Conservation (phyloP, 2,113 vertebrate genomes). For the Neotoma lepida region DNA sequence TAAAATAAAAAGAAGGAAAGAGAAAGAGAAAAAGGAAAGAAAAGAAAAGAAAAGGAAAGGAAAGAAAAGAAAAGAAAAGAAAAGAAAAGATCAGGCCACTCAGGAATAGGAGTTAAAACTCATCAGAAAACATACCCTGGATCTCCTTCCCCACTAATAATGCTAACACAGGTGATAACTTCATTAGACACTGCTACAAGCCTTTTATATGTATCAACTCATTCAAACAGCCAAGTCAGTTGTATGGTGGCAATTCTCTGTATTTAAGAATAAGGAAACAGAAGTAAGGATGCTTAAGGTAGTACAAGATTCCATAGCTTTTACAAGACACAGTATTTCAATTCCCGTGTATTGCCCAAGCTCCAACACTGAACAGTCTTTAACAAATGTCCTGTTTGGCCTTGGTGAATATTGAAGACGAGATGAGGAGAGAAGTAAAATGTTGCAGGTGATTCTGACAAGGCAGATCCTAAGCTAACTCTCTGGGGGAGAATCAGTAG, state of each 20-base stretch:
- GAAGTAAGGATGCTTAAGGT: background rate
- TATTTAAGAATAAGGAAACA: slow-evolving; percentile 33
- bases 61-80: no score
- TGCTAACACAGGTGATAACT: background rate
- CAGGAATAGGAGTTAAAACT: slow-evolving; percentile 18
- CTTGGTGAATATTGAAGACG: background rate
- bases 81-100: background rate
- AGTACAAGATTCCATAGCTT: background rate
- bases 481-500: background rate
- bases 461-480: background rate
- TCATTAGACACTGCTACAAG: background rate
- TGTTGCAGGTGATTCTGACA: background rate
- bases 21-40: no score
- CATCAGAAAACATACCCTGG: background rate
- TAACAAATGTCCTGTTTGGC: background rate
- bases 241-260: background rate
- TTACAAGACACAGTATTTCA: background rate
- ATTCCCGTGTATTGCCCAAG: background rate
- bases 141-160: background rate
- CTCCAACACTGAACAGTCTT: background rate
- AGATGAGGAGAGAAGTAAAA: background rate
- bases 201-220: background rate
- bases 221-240: background rate
- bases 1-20: no score
- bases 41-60: no score